Evolutionary conservation across 2,797 vertebrate species (phyloP).

Genomic region (Chromis chromis): DNA sequence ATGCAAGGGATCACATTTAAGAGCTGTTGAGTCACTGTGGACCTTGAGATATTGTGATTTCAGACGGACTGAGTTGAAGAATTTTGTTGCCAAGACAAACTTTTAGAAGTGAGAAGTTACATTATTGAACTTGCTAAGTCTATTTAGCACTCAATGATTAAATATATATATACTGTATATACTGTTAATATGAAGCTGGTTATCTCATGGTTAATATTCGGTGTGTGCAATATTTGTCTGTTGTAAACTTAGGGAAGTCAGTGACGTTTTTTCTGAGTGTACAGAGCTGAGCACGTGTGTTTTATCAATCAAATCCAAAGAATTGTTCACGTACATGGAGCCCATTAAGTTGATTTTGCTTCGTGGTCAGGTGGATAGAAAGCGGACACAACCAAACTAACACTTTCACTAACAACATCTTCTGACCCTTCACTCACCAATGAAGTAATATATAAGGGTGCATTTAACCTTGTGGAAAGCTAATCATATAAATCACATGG

Average conservation of each 20-base stretch:
- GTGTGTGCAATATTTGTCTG: not conserved
- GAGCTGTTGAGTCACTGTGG: not conserved
- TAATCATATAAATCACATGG: conserved; percentile 19
- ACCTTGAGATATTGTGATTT: not conserved
- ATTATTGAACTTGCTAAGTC: not conserved
- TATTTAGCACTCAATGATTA: no score
- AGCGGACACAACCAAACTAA: no score
- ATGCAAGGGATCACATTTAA: not conserved
- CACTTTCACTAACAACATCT: no score
- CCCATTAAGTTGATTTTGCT: no score
- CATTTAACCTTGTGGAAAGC: not conserved
- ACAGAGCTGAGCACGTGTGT: no score
- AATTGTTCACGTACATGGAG: no score
- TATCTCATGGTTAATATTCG: not conserved
- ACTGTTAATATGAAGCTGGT: not conserved
- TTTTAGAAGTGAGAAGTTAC: no score
- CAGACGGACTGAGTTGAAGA: not conserved
- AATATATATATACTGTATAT: no score
- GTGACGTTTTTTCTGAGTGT: no score
- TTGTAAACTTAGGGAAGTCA: not conserved
- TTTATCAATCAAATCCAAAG: no score
- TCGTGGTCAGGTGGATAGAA: no score
- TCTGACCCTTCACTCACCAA: not conserved
- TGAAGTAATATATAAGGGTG: not conserved
- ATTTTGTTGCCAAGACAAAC: not conserved